Evolutionary conservation across 2,113 vertebrate species (phyloP).

Genomic region (Oncorhynchus keta): DNA sequence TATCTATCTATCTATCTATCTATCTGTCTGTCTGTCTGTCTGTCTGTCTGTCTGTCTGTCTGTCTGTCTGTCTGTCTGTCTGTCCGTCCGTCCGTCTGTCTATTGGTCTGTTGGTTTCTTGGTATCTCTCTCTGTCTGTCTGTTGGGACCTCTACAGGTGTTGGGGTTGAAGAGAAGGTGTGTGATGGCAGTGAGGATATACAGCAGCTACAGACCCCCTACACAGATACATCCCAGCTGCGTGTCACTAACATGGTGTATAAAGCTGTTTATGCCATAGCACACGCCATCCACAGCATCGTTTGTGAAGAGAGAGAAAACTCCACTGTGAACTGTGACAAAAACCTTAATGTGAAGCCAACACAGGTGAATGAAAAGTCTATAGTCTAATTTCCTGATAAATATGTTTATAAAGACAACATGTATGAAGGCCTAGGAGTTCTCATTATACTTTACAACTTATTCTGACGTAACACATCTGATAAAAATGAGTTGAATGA

Average conservation of each 20-base stretch:
- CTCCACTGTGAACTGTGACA: conserved; percentile 42
- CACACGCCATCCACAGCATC: conserved; percentile 59
- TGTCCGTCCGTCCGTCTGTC: no score
- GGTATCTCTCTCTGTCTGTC: no score
- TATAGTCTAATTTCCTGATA: fast-evolving
- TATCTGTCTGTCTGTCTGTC: no score
- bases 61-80: no score
- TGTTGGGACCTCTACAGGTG: neutral
- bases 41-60: no score
- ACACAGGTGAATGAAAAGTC: conserved; percentile 46
- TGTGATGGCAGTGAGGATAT: conserved; percentile 67
- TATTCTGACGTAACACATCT: neutral
- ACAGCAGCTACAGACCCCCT: conserved; percentile 42
- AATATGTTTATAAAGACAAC: neutral
- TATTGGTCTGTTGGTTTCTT: no score
- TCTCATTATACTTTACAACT: no score
- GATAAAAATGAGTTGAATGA: neutral
- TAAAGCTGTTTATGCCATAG: conserved; percentile 72
- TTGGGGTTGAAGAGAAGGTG: neutral
- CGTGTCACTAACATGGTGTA: conserved; percentile 70
- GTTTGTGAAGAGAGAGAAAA: conserved; percentile 42
- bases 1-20: no score
- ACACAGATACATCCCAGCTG: conserved; percentile 69
- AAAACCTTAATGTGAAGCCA: conserved; percentile 31
- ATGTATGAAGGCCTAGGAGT: neutral